Evolutionary conservation across 2,797 vertebrate species (phyloP).

Genomic region (Liasis olivaceus): DNA sequence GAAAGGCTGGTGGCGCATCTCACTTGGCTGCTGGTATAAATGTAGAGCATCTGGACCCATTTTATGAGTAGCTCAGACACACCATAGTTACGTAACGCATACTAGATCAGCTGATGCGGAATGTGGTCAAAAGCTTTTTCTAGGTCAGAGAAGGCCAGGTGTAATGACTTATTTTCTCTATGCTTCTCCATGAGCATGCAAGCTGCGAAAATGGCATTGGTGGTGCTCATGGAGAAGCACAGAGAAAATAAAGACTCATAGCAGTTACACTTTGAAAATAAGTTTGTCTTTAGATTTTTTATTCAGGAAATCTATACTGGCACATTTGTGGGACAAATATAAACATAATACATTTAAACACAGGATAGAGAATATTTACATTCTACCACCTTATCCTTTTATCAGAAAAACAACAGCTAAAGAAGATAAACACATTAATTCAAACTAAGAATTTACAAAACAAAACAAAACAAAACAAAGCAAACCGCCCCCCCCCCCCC

Average conservation of each 20-base stretch:
- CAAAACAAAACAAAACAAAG: not conserved
- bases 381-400: not conserved
- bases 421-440: not conserved
- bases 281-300: not conserved
- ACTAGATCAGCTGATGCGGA: too few relatives aligned
- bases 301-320: not conserved
- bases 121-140: too few relatives aligned
- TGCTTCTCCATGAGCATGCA: too few relatives aligned
- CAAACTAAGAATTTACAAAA: constrained; percentile 6
- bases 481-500: accelerated
- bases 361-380: not conserved
- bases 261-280: not conserved
- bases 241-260: not conserved
- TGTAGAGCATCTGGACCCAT: too few relatives aligned
- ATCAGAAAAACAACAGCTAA: not conserved
- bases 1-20: too few relatives aligned
- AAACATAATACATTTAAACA: not conserved
- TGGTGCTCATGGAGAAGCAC: not conserved
- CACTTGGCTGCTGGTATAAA: too few relatives aligned
- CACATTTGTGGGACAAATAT: not conserved
- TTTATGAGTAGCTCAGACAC: too few relatives aligned
- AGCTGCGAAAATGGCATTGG: too few relatives aligned
- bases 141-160: too few relatives aligned
- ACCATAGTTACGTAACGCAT: too few relatives aligned
- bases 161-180: too few relatives aligned